Conservation (phyloP, 2,888 invertebrate species). For the Tetragnatha montana region DNA sequence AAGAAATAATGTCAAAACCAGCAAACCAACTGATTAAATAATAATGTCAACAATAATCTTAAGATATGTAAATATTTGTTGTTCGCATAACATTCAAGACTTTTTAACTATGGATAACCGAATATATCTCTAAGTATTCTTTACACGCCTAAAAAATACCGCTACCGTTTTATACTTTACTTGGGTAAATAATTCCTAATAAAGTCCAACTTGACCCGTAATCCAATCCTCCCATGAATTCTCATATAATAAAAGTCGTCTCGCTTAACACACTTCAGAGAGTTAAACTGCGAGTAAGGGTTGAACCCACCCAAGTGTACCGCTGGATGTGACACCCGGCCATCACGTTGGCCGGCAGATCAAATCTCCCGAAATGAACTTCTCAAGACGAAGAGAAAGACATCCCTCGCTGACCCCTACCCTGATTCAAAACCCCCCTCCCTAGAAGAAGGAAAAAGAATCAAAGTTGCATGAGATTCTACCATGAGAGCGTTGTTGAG, state of each 20-base stretch:
- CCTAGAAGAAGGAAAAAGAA: conserved; percentile 7
- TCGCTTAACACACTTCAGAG: conserved; percentile 5
- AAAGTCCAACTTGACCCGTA: too few species aligned
- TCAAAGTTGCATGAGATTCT: conserved; percentile 40
- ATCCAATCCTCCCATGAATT: too few species aligned
- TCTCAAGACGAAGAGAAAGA: conserved; percentile 5
- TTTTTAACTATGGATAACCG: too few species aligned
- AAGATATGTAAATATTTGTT: too few species aligned
- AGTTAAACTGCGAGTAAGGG: background rate
- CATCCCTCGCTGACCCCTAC: background rate
- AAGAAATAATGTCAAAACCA: too few species aligned
- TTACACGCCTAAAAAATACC: too few species aligned
- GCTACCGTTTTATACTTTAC: too few species aligned
- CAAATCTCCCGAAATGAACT: conserved; percentile 22
- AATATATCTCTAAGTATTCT: too few species aligned
- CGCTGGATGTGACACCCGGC: conserved; percentile 24
- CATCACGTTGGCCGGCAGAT: conserved; percentile 7
- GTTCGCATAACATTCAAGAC: too few species aligned
- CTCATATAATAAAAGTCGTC: background rate
- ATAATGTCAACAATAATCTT: too few species aligned
- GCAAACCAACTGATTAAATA: too few species aligned
- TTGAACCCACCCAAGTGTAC: background rate
- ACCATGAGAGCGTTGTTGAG: conserved; percentile 44
- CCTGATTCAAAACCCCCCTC: conserved; percentile 47
- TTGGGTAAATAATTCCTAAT: too few species aligned